phyloP scores from a whole-genome alignment of 2,888 invertebrate genomes.

The Serripes groenlandicus region DNA sequence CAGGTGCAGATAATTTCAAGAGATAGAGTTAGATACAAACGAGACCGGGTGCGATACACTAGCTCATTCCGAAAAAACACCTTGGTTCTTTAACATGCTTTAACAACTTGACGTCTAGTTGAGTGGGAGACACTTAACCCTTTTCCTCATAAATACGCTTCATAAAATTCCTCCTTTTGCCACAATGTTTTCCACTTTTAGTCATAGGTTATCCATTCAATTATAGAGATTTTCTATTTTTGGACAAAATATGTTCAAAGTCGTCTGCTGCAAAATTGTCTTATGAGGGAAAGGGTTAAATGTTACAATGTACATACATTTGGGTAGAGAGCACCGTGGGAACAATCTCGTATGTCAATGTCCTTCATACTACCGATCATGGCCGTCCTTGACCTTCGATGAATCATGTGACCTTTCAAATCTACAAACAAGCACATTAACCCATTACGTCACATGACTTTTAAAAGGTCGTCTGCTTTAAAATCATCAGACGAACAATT shows the following conservation, averaged over 20 bases:
- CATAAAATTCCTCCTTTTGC: background rate
- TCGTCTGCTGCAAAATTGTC: background rate
- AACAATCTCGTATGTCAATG: conserved; percentile 91
- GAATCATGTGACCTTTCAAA: conserved; percentile 92
- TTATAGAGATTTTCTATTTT: background rate
- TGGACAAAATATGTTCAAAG: background rate
- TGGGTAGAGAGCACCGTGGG: conserved; percentile 92
- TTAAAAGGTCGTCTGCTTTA: no score
- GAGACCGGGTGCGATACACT: no score
- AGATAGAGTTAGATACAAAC: no score
- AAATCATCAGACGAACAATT: no score
- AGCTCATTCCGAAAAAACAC: no score
- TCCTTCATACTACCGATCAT: conserved; percentile 91
- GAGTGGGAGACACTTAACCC: no score
- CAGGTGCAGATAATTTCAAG: no score
- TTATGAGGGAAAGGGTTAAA: background rate
- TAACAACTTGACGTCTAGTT: no score
- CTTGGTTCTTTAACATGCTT: no score
- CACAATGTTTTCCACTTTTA: background rate
- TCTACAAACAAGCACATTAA: conserved; percentile 86
- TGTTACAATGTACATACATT: conserved; percentile 88
- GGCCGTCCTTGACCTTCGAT: conserved; percentile 92
- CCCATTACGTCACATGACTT: no score
- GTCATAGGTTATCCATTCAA: background rate
- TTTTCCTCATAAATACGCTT: no score